Evolutionary conservation across 1,140 invertebrate species (phyloP), one percentile per base, ranked within the genome.

Genomic region (Papilio polyxenes): DNA sequence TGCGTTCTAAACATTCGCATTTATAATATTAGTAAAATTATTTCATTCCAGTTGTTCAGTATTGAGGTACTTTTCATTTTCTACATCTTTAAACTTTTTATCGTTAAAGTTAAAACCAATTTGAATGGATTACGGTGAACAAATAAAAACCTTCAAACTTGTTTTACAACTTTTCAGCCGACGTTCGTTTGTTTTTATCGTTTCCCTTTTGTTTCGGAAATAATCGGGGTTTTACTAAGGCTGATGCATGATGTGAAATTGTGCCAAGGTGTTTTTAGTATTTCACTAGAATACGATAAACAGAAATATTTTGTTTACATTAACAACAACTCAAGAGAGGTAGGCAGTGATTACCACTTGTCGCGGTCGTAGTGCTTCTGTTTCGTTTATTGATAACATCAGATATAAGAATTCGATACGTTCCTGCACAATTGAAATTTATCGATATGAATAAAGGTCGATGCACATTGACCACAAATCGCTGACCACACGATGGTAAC

Each of bases 71-170:
- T 31, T 53, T 49, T 17, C 40, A 82, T 44, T 81, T 81, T 81
- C 65, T 76, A 75, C 37, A 40, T 72, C 76, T 81, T 72, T 77
- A 76, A 65, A 83, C 74, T 83, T 83, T 83, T 83, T 83, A 81
- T 83, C 75, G 74, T 44, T 80, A 75, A 82, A 83, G 82, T 83
- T 81, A 59, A 72, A 83, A 80, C 78, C 83, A 82, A 83, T 83
- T 76, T 65, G 80, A 51, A 65, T 75, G 49, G 76, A 65, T 83
- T 65, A 75, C 79, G 75, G 0, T 69, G 76, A 75, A 31, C 72
- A 75, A 83, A 53, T 75, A 56, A 23, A n/a, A 79, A 76, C 44
- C 15, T 76, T 75, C 49, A 51, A 37, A 75, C 72, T 75, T 75
- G 72, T 75, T 74, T 74, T 74, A 75, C 17, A 75, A 75, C 65